Percentiles rank a stretch among this genome's conserved stretches.
Evolutionary conservation across 2,888 invertebrate genomes (phyloP).

Genomic region (Seladonia tumulorum): DNA sequence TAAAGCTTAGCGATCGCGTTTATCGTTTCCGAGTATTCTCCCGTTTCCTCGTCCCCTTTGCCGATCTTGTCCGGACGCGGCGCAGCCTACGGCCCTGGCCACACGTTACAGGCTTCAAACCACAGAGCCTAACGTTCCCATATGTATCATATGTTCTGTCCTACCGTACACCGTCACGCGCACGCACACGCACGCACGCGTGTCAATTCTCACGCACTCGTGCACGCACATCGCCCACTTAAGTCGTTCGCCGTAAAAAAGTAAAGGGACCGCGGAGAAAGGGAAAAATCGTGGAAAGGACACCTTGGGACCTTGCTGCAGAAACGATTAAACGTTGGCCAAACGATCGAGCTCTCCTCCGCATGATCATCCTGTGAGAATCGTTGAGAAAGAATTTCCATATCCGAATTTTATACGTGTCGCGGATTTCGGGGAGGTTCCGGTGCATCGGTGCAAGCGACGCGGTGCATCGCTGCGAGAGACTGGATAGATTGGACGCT

Average conservation of each 20-base stretch:
- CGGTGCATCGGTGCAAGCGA: constrained; percentile 57
- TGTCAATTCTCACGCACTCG: constrained; percentile 70
- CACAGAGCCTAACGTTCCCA: constrained; percentile 83
- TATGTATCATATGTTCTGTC: constrained; percentile 84
- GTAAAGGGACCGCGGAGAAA: not conserved
- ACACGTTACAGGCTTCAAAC: constrained; percentile 83
- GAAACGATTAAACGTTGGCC: not conserved
- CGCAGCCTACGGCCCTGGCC: constrained; percentile 67
- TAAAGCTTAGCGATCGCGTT: constrained; percentile 33
- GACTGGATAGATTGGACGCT: constrained; percentile 45
- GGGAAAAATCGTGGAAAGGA: not conserved
- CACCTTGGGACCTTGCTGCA: not conserved
- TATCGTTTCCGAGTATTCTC: constrained; percentile 69
- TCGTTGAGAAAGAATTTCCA: not conserved
- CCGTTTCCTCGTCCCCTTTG: constrained; percentile 41
- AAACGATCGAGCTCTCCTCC: not conserved
- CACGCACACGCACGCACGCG: constrained; percentile 65
- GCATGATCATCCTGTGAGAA: not conserved
- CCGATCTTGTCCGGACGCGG: constrained; percentile 31
- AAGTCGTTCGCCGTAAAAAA: constrained; percentile 37
- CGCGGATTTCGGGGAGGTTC: not conserved
- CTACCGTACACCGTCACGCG: constrained; percentile 76
- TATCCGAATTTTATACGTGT: no score
- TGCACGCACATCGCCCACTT: constrained; percentile 65
- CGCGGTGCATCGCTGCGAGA: constrained; percentile 67